Conservation (phyloP, 92 coral and sea anemone genomes). For the Hydrozoanthus gracilis region DNA sequence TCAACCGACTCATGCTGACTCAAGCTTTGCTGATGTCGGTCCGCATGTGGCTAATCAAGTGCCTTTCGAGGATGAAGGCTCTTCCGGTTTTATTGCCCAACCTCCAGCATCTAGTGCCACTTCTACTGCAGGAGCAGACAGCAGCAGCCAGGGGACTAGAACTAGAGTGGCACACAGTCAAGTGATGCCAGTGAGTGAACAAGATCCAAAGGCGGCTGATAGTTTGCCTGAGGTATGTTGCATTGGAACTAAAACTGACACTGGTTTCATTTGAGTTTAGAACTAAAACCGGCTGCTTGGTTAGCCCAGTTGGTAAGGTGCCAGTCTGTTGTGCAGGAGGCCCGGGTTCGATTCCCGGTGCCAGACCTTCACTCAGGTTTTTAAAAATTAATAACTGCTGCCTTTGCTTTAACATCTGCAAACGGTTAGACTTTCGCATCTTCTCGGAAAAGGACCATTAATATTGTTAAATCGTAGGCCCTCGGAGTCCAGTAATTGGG, state of each 20-base stretch:
- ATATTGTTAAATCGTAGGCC: too few relatives aligned
- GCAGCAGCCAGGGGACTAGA: constrained; percentile 15
- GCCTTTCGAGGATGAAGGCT: background rate
- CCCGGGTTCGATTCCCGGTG: too few relatives aligned
- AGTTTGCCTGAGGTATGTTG: constrained; percentile 34
- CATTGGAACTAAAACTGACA: background rate
- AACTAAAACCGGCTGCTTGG: too few relatives aligned
- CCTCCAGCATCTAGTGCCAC: background rate
- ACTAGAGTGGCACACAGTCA: constrained; percentile 14
- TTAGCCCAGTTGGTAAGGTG: too few relatives aligned
- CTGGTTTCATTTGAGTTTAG: too few relatives aligned
- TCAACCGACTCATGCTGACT: constrained; percentile 8
- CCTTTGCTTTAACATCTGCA: too few relatives aligned
- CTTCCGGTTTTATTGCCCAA: background rate
- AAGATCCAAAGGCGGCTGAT: constrained; percentile 17
- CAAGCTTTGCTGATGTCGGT: constrained; percentile 20
- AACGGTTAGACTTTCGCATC: too few relatives aligned
- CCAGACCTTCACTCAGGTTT: too few relatives aligned
- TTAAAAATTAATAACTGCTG: too few relatives aligned
- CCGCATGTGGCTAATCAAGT: constrained; percentile 18
- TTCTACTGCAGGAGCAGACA: background rate
- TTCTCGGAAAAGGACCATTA: too few relatives aligned
- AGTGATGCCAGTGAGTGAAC: constrained; percentile 31
- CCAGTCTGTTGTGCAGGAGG: too few relatives aligned
- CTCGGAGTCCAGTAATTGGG: too few relatives aligned